phyloP scores from a whole-genome alignment of 2,113 vertebrate species.

The Falco punctatus region DNA sequence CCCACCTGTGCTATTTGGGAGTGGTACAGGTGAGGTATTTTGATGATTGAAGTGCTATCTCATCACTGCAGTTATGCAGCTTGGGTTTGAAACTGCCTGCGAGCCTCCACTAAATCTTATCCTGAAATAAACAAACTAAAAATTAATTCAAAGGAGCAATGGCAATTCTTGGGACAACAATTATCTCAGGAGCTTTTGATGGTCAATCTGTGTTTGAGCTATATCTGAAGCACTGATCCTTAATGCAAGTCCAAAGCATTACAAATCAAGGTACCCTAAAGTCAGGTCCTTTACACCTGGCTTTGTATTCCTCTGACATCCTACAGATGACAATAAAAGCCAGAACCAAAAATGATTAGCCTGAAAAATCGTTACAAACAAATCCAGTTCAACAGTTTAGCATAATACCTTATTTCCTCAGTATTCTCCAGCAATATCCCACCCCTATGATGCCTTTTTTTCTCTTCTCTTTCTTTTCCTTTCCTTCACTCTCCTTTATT shows the following conservation, averaged over 20 bases:
- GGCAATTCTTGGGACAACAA: background rate
- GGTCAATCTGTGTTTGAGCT: background rate
- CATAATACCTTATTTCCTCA: background rate
- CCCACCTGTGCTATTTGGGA: background rate
- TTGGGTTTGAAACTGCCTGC: background rate
- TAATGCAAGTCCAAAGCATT: background rate
- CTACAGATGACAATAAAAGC: background rate
- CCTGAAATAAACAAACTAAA: background rate
- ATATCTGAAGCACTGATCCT: background rate
- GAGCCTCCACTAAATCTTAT: background rate
- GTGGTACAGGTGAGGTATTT: background rate
- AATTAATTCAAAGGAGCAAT: background rate
- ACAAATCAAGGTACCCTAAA: background rate
- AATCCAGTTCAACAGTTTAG: background rate
- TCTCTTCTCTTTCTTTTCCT: background rate
- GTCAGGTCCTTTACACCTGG: background rate
- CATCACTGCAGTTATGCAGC: background rate
- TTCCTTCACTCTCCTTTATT: rapidly evolving
- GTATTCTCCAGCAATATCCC: background rate
- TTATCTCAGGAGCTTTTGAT: background rate
- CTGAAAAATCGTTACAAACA: background rate
- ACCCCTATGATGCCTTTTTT: background rate
- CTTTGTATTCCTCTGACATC: background rate
- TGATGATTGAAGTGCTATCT: background rate
- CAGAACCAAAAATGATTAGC: background rate